Evolutionary conservation across 2,888 invertebrate genomes (phyloP).

Genomic region (Sphinx pinastri): DNA sequence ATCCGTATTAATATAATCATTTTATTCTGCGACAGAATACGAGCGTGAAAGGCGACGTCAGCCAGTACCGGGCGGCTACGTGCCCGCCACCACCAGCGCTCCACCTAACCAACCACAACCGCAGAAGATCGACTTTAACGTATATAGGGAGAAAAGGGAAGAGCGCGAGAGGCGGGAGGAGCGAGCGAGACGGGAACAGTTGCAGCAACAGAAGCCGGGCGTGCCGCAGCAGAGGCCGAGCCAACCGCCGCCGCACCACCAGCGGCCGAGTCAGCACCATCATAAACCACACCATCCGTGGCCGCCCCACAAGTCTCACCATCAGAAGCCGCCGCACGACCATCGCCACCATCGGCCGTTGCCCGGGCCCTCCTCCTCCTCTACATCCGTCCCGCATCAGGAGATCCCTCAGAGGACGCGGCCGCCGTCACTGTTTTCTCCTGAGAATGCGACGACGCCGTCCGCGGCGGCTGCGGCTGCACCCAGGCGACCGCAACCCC

Average conservation of each 20-base stretch:
- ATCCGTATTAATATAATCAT: neutral
- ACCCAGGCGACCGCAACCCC: constrained; percentile 56
- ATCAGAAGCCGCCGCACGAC: constrained; percentile 67
- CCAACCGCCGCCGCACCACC: constrained; percentile 51
- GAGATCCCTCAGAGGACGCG: constrained; percentile 68
- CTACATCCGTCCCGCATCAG: constrained; percentile 45
- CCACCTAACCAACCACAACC: constrained; percentile 67
- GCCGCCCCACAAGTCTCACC: constrained; percentile 68
- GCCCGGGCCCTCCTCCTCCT: constrained; percentile 46
- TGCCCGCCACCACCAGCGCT: constrained; percentile 64
- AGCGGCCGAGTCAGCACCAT: constrained; percentile 56
- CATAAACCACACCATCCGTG: constrained; percentile 64
- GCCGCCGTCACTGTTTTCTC: constrained; percentile 86
- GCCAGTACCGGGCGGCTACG: constrained; percentile 73
- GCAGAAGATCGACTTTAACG: constrained; percentile 83
- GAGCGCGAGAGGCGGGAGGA: constrained; percentile 79
- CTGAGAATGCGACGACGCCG: constrained; percentile 84
- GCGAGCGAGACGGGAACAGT: constrained; percentile 61
- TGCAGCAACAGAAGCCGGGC: constrained; percentile 45
- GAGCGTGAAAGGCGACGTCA: constrained; percentile 76
- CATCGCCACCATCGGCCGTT: constrained; percentile 67
- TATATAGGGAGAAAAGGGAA: constrained; percentile 86
- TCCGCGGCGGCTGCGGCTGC: constrained; percentile 69
- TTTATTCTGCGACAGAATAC: constrained; percentile 58
- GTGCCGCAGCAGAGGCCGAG: constrained; percentile 53